These are phyloP conservation scores for Cyphomyrmex costatus DNA, from an alignment of 1,140 invertebrate genomes.

Conservation along the genomic window DNA sequence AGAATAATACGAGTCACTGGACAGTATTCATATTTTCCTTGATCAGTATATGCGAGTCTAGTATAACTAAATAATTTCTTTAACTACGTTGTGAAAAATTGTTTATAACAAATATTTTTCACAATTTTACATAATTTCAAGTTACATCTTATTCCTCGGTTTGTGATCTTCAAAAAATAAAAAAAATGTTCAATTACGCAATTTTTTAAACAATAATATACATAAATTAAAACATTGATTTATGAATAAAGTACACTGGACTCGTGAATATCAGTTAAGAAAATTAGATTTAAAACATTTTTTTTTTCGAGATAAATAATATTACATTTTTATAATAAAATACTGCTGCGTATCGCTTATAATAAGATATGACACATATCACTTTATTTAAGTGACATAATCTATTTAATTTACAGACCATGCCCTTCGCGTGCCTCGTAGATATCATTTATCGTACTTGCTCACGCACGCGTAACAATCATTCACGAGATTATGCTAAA, in stretches of 20 bases:
- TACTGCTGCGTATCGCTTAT: neutral
- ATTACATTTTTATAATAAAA: neutral
- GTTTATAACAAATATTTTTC: no score
- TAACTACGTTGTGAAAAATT: no score
- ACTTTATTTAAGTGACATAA: slow-evolving; percentile 5
- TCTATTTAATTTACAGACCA: slow-evolving; percentile 17
- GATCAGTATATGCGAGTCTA: no score
- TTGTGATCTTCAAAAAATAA: no score
- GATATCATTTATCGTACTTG: slow-evolving; percentile 23
- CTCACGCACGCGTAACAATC: slow-evolving; percentile 27
- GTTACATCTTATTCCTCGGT: no score
- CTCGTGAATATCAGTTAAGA: no score
- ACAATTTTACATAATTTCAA: no score
- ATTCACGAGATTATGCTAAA: slow-evolving; percentile 45
- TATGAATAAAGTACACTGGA: no score
- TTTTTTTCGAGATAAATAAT: neutral
- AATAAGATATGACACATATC: neutral
- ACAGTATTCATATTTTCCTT: neutral
- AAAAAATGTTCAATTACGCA: no score
- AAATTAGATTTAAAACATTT: neutral
- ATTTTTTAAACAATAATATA: no score
- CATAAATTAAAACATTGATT: no score
- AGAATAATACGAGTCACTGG: neutral
- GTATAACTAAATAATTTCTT: no score
- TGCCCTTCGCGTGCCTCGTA: neutral